Conservation (phyloP, 2,113 vertebrate genomes). For the Baryphthengus martii region DNA sequence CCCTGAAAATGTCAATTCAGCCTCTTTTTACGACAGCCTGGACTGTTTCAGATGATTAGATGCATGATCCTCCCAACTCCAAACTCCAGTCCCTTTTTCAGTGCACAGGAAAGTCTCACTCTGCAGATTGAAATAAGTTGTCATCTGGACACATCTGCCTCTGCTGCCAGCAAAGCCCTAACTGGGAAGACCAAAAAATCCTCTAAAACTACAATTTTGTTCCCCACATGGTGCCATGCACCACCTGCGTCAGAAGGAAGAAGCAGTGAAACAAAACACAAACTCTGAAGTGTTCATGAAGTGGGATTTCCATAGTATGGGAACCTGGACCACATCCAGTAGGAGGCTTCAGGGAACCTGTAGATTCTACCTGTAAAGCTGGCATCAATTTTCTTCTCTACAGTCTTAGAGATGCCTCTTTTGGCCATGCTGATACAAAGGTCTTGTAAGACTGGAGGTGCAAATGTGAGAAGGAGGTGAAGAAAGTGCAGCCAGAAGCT, state of each 20-base stretch:
- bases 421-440: neutral
- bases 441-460: neutral
- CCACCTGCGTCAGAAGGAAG: neutral
- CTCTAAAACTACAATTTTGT: neutral
- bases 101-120: neutral
- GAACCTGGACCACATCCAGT: neutral
- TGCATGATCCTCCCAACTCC: neutral
- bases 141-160: neutral
- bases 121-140: neutral
- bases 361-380: neutral
- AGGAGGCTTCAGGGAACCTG: neutral
- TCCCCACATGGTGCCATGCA: neutral
- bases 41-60: neutral
- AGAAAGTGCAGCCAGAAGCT: neutral
- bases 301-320: neutral
- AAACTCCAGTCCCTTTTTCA: neutral
- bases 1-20: neutral
- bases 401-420: neutral
- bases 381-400: neutral
- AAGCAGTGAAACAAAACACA: neutral
- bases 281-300: neutral
- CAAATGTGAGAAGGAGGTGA: neutral
- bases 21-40: neutral
- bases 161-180: neutral
- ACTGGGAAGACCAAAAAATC: neutral